Evolutionary conservation across 2,888 invertebrate genomes (phyloP).

Genomic region (Drosophila kokeensis): DNA sequence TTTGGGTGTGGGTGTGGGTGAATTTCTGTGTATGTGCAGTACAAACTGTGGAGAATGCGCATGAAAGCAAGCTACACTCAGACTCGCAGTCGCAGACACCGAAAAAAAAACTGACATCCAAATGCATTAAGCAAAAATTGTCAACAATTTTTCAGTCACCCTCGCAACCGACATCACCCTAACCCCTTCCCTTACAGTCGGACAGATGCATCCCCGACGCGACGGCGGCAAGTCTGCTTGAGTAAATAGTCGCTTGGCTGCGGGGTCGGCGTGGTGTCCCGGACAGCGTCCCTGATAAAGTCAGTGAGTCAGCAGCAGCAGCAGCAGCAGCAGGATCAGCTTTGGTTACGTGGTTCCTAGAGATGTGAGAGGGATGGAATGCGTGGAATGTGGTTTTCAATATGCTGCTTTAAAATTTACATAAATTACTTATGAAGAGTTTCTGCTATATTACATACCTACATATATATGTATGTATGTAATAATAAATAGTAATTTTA

Average conservation of each 20-base stretch:
- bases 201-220: constrained; percentile 57
- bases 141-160: constrained; percentile 76
- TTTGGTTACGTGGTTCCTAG: constrained; percentile 7
- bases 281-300: constrained; percentile 28
- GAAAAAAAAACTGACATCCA: constrained; percentile 62
- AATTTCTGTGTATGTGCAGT: constrained; percentile 45
- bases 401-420: neutral
- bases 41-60: constrained; percentile 50
- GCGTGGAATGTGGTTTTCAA: neutral
- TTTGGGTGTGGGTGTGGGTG: constrained; percentile 18
- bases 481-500: neutral
- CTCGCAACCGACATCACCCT: constrained; percentile 26
- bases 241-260: constrained; percentile 55
- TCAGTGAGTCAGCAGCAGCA: constrained; percentile 57
- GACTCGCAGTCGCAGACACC: constrained; percentile 29
- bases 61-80: constrained; percentile 41
- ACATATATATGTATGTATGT: too few relatives aligned
- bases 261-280: neutral
- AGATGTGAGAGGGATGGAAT: constrained; percentile 20
- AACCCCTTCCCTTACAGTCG: neutral
- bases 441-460: neutral
- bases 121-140: constrained; percentile 81
- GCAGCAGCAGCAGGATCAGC: constrained; percentile 1
- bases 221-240: constrained; percentile 74
- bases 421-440: neutral